A percentile compares a stretch with the other conserved stretches of the same genome.
These are phyloP conservation scores for Hemiprocne comata DNA, from an alignment of 2,113 vertebrate species.

Conservation along the genomic window DNA sequence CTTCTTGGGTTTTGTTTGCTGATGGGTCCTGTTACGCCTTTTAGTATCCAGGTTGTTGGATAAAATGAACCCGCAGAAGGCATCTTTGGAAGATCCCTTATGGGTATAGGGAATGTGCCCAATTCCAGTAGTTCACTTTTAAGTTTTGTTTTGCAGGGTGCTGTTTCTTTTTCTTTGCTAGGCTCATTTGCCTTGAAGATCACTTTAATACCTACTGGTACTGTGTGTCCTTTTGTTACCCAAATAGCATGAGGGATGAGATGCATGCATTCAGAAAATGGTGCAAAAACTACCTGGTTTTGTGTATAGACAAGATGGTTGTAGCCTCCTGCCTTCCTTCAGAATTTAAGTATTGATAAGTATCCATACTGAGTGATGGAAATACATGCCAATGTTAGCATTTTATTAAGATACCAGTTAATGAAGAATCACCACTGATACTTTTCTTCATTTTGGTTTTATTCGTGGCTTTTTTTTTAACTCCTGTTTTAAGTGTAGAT, in stretches of 20 bases:
- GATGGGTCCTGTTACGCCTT: neutral
- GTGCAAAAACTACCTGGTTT: neutral
- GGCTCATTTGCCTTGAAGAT: neutral
- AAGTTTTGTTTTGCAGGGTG: neutral
- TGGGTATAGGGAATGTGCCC: neutral
- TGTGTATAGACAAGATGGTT: neutral
- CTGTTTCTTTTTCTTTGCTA: neutral
- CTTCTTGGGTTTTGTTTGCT: neutral
- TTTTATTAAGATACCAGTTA: neutral
- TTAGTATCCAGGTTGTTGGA: neutral
- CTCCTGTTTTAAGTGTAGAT: neutral
- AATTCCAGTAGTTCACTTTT: neutral
- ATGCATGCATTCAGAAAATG: neutral
- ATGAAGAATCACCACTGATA: neutral
- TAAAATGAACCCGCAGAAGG: neutral
- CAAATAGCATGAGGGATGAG: neutral
- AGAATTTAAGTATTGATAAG: neutral
- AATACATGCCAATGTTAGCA: neutral
- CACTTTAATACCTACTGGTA: neutral
- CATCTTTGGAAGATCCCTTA: neutral
- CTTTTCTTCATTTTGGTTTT: neutral
- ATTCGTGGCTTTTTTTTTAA: neutral
- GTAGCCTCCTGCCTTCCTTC: neutral
- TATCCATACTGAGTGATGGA: neutral
- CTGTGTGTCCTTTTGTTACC: neutral